Percentiles rank a stretch among this genome's conserved stretches.
Evolutionary conservation across 1,140 invertebrate species (phyloP).

Genomic region (Maniola jurtina): DNA sequence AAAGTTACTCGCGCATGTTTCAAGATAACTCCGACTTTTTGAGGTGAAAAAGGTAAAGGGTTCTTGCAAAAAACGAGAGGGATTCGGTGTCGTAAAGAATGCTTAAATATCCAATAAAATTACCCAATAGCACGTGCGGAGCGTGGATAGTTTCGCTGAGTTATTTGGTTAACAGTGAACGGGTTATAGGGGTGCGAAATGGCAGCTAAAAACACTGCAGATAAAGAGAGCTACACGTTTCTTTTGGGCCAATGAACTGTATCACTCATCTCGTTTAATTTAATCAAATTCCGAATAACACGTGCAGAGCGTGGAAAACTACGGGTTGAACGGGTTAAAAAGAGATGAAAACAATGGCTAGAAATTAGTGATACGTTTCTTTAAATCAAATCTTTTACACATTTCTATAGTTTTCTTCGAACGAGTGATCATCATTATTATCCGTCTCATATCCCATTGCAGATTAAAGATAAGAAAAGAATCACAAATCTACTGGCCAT

Average conservation of each 20-base stretch:
- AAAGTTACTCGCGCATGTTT: neutral
- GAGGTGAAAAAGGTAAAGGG: constrained; percentile 8
- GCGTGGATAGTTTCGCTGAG: constrained; percentile 17
- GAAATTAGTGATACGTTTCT: too few relatives aligned
- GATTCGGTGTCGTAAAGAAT: constrained; percentile 1
- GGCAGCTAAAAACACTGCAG: neutral
- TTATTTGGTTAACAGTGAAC: constrained; percentile 4
- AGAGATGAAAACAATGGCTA: too few relatives aligned
- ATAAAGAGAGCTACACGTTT: neutral
- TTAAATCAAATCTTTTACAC: too few relatives aligned
- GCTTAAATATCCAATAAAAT: constrained; percentile 25
- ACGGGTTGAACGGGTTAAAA: neutral
- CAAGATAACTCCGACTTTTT: neutral
- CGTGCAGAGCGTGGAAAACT: constrained; percentile 16
- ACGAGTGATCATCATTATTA: too few relatives aligned
- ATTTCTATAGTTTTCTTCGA: too few relatives aligned
- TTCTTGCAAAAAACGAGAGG: neutral
- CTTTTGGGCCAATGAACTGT: too few relatives aligned
- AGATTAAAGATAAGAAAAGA: too few relatives aligned
- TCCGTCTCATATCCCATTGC: too few relatives aligned
- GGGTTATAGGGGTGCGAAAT: constrained; percentile 4
- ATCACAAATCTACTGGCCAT: too few relatives aligned
- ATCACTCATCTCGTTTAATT: neutral
- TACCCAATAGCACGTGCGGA: constrained; percentile 21
- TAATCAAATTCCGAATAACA: constrained; percentile 25